Evolutionary conservation across 2,888 invertebrate species (phyloP), one percentile per base, ranked within the genome.

Genomic region (Rhamphomyia laevipes): DNA sequence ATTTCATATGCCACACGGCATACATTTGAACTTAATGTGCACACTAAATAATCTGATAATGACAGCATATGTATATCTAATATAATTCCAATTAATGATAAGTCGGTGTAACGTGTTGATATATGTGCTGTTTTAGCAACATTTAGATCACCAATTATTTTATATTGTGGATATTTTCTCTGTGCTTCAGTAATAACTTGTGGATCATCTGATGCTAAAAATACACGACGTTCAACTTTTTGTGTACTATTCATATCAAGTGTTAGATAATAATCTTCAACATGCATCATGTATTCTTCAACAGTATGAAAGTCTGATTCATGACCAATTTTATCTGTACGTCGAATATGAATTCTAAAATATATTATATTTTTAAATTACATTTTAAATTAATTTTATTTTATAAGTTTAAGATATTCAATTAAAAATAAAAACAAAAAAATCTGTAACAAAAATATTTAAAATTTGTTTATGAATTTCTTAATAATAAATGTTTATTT

Each of bases 141-240:
- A 40, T 80, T 77, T 5, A 86, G 80, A 74, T 96, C 94, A 31
- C 93, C 93, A 13, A 93, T 75, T 61, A 97, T 85, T 61, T 82
- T 82, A 70, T 94, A 97, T 38, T 82, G 73, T 0, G 89, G 84
- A 71, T 90, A 96, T 59, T 81, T 82, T 50, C 68, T 73, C 45
- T 79, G 77, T 0, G 86, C 85, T 59, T 82, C 81, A 17, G 74
- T 74, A 45, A 86, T 71, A 1, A 78, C 74, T 78, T 86, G 73
- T 1, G 94, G 89, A 67, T 99, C 97, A 63, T 99, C 97, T 0
- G 93, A 90, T 3, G 97, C 97, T 21, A 99, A 74, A 64, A 91
- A 97, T 1, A 99, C 85, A 50, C 89, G 73, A 35, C 86, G 73
- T 52, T 77, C 77, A 9, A 68, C 56, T 45, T 75, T 74, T 4